Evolutionary conservation across 2,888 invertebrate species (phyloP), one percentile per base, ranked within the genome.

Genomic region (Unio pictorum): DNA sequence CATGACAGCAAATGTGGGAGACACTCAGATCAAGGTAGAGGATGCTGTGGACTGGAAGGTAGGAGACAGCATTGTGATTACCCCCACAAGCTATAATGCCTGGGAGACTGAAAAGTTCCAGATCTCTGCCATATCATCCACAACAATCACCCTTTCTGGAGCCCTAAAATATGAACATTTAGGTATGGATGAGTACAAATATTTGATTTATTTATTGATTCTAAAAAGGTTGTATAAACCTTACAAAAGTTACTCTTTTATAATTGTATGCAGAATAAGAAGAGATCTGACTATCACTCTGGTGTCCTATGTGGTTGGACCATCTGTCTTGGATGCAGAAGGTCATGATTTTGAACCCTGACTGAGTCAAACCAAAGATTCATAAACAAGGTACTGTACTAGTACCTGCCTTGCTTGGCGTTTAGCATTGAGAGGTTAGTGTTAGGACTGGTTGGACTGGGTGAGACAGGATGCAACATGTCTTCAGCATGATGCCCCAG

Each of bases 51-150:
- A 75, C 55, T 88, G 88, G 88, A 55, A 58, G 7, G 75, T 71
- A 3, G 84, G 81, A n/a, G 81, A 85, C 60, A 82, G 83, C 57
- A 86, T 88, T 61, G 81, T 86, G 1, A 45, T 88, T 18, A 81
- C 86, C 18, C 73, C 87, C 4, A 86, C 87, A 8, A 79, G 81
- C 34, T 81, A 76, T 34, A 78, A 72, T 63, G 72, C 84, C 54
- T 84, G 84, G 83, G 81, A 87, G 59, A 85, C 85, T 6, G 88
- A 88, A 73, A 79, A 81, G 0, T 82, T 84, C 67, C 77, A 59
- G 34, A 84, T 88, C 15, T 72, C 71, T 0, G 66, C 75, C 0
- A 75, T 86, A 11, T 74, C 79, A 4, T 73, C 80, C 0, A 80
- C 76, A 59, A 70, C 71, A 3, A 66, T 78, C 8, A 82, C 80